phyloP scores from a whole-genome alignment of 1,140 invertebrate genomes.

The Ericerus pela region DNA sequence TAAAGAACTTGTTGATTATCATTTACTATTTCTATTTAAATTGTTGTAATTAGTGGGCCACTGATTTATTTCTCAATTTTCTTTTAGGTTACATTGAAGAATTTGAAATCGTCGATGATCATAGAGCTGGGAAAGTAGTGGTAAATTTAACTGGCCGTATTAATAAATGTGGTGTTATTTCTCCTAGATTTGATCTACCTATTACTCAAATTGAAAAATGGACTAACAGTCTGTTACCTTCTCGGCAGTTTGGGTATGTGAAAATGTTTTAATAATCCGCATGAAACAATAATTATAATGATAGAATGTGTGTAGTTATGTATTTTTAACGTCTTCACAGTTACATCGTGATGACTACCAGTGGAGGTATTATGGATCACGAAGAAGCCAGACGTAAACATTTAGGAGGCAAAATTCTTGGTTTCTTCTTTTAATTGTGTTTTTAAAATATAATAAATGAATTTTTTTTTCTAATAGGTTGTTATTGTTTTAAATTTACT shows the following conservation, averaged over 20 bases:
- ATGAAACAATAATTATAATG: too few relatives aligned
- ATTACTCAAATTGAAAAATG: constrained; percentile 95
- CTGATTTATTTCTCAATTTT: too few relatives aligned
- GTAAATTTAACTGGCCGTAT: constrained; percentile 95
- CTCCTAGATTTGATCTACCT: constrained; percentile 88
- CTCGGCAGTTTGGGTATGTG: constrained; percentile 94
- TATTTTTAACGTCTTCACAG: constrained; percentile 41
- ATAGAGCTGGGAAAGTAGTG: constrained; percentile 96
- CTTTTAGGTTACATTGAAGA: constrained; percentile 89
- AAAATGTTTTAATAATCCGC: constrained; percentile 13
- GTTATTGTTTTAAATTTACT: too few relatives aligned
- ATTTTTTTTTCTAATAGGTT: too few relatives aligned
- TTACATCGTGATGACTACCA: constrained; percentile 95
- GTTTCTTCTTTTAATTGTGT: constrained; percentile 99
- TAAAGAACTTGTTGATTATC: too few relatives aligned
- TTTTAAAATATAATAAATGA: too few relatives aligned
- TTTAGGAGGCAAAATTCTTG: constrained; percentile 98
- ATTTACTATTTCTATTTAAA: too few relatives aligned
- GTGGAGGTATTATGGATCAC: constrained; percentile 99
- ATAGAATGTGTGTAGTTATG: background rate
- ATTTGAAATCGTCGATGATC: constrained; percentile 99
- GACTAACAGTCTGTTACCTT: constrained; percentile 94
- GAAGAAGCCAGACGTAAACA: constrained; percentile 99
- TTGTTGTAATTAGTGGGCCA: too few relatives aligned
- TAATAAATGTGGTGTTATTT: constrained; percentile 93